A percentile compares a stretch with the other conserved stretches of the same genome.
phyloP scores from a whole-genome alignment of 2,797 vertebrate species.

The Coreius guichenoti region DNA sequence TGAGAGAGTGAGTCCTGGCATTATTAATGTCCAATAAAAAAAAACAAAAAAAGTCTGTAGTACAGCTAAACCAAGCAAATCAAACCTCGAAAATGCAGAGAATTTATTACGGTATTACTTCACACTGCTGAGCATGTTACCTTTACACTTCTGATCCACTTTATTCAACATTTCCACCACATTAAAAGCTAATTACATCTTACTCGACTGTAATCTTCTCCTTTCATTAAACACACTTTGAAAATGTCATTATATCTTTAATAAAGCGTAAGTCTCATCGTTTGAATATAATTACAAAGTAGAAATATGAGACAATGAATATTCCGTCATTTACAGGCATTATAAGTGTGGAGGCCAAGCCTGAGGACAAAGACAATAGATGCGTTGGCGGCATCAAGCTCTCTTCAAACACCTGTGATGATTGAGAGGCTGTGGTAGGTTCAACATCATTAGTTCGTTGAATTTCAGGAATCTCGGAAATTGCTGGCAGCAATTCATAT shows the following conservation, averaged over 20 bases:
- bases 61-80: constrained; percentile 6
- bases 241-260: constrained; percentile 60
- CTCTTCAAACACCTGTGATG: constrained; percentile 36
- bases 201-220: constrained; percentile 52
- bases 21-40: neutral
- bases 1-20: neutral
- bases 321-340: constrained; percentile 46
- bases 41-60: too few relatives aligned
- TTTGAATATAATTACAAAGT: constrained; percentile 48
- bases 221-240: constrained; percentile 50
- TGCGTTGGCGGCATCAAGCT: constrained; percentile 26
- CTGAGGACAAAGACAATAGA: constrained; percentile 45
- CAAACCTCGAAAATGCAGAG: neutral
- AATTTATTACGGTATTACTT: neutral
- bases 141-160: constrained; percentile 46
- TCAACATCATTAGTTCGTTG: constrained; percentile 22
- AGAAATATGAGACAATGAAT: constrained; percentile 49
- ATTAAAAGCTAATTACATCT: constrained; percentile 49
- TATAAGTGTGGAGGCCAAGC: constrained; percentile 17
- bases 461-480: constrained; percentile 33
- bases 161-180: constrained; percentile 41
- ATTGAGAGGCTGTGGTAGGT: constrained; percentile 36
- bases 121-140: constrained; percentile 3
- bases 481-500: constrained; percentile 28
- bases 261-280: constrained; percentile 46